These are phyloP conservation scores for Magallana gigas DNA, from an alignment of 1,140 invertebrate genomes.

Conservation along the genomic window DNA sequence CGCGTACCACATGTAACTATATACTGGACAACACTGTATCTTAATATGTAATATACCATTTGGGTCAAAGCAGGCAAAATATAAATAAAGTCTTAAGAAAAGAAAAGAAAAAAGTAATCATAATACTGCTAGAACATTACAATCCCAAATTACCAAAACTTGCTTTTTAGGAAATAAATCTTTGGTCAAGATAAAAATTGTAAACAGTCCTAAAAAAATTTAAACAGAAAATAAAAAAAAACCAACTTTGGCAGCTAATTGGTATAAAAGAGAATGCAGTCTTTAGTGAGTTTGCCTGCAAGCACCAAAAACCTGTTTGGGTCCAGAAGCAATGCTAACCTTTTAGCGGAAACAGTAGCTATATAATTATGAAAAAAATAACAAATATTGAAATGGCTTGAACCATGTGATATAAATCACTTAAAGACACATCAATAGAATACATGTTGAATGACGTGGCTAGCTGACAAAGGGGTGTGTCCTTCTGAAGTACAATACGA, in stretches of 20 bases:
- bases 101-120: not conserved
- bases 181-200: too few species aligned
- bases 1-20: not conserved
- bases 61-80: not conserved
- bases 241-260: too few species aligned
- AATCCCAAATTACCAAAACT: not conserved
- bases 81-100: not conserved
- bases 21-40: slow-evolving; percentile 3
- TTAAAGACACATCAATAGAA: too few species aligned
- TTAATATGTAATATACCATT: not conserved
- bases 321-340: not conserved
- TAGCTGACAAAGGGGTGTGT: too few species aligned
- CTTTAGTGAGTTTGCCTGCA: not conserved
- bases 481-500: too few species aligned
- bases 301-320: not conserved
- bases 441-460: too few species aligned
- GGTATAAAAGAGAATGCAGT: not conserved
- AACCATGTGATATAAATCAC: too few species aligned
- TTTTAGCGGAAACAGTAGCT: too few species aligned
- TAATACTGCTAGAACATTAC: not conserved
- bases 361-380: too few species aligned
- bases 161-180: not conserved
- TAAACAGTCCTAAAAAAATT: too few species aligned
- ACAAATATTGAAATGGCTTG: too few species aligned
- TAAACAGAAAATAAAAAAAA: too few species aligned